phyloP scores from a whole-genome alignment of 2,113 vertebrate genomes.

The Petaurus breviceps region DNA sequence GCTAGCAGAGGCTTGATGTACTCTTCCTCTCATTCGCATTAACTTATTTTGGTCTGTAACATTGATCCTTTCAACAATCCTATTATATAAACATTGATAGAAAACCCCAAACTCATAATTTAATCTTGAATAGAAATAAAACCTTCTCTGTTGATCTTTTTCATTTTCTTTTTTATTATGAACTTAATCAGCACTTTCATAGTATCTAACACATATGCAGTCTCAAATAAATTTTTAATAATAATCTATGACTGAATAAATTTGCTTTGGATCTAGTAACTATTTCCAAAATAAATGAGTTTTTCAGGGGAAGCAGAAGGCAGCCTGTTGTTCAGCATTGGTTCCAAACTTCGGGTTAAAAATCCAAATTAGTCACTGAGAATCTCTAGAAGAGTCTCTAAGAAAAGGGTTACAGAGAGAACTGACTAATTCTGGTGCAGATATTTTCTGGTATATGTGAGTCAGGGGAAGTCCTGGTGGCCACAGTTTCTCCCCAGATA shows the following conservation, averaged over 20 bases:
- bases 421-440: no score
- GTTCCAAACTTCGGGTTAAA: background rate
- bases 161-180: no score
- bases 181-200: no score
- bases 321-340: background rate
- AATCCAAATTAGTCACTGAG: no score
- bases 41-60: background rate
- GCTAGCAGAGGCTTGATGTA: background rate
- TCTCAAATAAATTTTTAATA: no score
- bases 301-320: background rate
- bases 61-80: slow-evolving; percentile 40
- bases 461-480: background rate
- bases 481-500: background rate
- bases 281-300: background rate
- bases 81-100: slow-evolving; percentile 23
- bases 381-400: no score
- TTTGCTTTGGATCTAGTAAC: background rate
- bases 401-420: no score
- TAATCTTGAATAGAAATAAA: slow-evolving; percentile 37
- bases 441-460: background rate
- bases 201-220: no score
- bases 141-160: no score
- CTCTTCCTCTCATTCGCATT: background rate
- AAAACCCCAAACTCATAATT: slow-evolving; percentile 26
- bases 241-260: background rate